Evolutionary conservation across 2,113 vertebrate genomes (phyloP).

Genomic region (Gnathonemus echidnorhynchus): DNA sequence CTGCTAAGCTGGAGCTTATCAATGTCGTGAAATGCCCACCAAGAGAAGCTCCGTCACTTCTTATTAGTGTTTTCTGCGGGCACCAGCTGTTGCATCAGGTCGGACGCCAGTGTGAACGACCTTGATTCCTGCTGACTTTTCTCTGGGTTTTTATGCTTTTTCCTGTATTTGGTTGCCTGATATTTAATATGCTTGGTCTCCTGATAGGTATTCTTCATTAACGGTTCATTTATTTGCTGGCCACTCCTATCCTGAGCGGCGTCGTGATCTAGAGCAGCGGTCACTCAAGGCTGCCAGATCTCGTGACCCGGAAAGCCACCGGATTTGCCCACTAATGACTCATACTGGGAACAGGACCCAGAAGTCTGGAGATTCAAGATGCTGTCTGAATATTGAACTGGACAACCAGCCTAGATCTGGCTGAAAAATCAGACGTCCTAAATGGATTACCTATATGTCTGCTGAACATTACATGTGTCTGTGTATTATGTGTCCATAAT

Average conservation of each 20-base stretch:
- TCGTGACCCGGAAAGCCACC: neutral
- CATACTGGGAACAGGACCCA: neutral
- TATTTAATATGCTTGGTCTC: neutral
- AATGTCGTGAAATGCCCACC: slow-evolving; percentile 64
- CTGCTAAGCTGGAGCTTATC: slow-evolving; percentile 62
- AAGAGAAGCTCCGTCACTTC: slow-evolving; percentile 67
- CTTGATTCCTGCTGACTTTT: slow-evolving; percentile 73
- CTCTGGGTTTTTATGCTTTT: neutral
- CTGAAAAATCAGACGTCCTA: neutral
- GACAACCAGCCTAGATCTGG: neutral
- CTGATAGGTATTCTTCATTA: neutral
- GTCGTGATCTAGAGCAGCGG: neutral
- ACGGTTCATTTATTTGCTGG: neutral
- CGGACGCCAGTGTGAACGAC: slow-evolving; percentile 70
- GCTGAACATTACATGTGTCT: neutral
- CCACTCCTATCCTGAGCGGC: neutral
- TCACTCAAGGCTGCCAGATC: neutral
- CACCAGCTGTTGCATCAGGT: slow-evolving; percentile 85
- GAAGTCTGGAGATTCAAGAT: neutral
- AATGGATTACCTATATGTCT: no score
- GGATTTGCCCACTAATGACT: neutral
- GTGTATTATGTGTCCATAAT: neutral
- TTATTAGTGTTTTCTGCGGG: slow-evolving; percentile 79
- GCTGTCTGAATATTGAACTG: neutral
- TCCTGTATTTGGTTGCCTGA: neutral